Percentiles rank a stretch among this genome's conserved stretches.
phyloP scores from a whole-genome alignment of 2,888 invertebrate genomes.

The Ectemnius continuus region DNA sequence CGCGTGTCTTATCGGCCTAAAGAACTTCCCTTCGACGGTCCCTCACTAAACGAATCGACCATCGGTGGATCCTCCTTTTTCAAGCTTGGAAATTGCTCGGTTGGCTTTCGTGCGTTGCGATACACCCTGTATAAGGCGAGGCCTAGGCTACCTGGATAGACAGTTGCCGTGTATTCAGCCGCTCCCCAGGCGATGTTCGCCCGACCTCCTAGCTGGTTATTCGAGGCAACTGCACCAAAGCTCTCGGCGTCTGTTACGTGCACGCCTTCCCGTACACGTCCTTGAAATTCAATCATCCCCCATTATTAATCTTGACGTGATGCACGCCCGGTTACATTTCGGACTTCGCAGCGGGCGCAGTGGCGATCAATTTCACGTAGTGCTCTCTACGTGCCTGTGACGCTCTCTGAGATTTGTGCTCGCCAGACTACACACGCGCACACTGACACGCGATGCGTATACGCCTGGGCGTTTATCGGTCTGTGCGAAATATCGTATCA shows the following conservation, averaged over 20 bases:
- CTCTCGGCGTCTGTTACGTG: constrained; percentile 5
- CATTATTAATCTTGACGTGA: constrained; percentile 55
- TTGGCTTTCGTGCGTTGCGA: too few species aligned
- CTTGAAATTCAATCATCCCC: constrained; percentile 53
- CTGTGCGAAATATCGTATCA: constrained; percentile 15
- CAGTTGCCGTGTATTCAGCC: too few species aligned
- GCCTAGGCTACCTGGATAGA: too few species aligned
- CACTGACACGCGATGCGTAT: constrained; percentile 30
- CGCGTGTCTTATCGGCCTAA: background rate
- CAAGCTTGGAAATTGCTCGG: too few species aligned
- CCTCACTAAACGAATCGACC: too few species aligned
- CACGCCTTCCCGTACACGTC: constrained; percentile 14
- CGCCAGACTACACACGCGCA: background rate
- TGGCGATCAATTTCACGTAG: constrained; percentile 50
- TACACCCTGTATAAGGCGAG: too few species aligned
- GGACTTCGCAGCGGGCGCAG: constrained; percentile 29
- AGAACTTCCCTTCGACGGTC: too few species aligned
- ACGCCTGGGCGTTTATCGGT: constrained; percentile 29
- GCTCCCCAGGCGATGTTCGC: constrained; percentile 10
- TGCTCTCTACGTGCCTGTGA: constrained; percentile 30
- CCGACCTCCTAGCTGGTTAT: constrained; percentile 34
- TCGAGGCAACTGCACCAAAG: constrained; percentile 20
- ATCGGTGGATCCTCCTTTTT: too few species aligned
- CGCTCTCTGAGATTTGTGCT: constrained; percentile 15
- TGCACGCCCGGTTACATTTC: constrained; percentile 37